Base-by-base conservation (phyloP, 2,888 invertebrate species). In the Polydrusus tereticollis region DNA sequence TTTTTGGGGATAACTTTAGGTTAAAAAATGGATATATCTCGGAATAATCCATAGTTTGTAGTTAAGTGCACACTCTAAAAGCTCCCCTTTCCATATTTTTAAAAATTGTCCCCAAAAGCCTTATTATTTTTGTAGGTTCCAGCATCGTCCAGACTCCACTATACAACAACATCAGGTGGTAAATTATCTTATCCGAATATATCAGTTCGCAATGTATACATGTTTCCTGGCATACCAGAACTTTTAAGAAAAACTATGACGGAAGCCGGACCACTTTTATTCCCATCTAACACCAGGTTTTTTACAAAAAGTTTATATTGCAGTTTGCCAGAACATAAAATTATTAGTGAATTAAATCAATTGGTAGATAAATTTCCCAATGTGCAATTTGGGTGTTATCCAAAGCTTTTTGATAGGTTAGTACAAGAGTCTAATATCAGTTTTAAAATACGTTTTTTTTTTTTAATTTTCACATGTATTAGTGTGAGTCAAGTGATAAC, bases 181-280 rank as follows among this genome's bases (percentile, higher is more conserved):
- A 75, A 76, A 21, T 76, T 84, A 26, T 77, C 83, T 78, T 86
- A 87, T 85, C 85, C 88, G 57, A 84, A 86, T 77, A 80, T 88
- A 43, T 83, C 83, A 16, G 75, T 92, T 10, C 82, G 83, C 43
- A 93, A 93, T 83, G 91, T 93, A 0, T 90, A 88, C 77, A 88
- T 92, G 66, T 91, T 93, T 78, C 93, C 93, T 38, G 93, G 93
- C 1, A 89, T 93, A 47, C 93, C 93, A 1, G 84, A 87, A 74
- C 86, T 88, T 58, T 82, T 88, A 57, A 80, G 85, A 75, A 82
- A 79, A 69, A 83, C 86, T 0, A 87, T 88, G 68, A 80, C 79
- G 47, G 68, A 76, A 57, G 72, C 83, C 1, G 78, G 81, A 23
- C 71, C 85, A 77, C 79, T 83, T 73, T 78, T 86, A 38, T 88